Evolutionary conservation across 1,140 invertebrate species (phyloP), one percentile per base, ranked within the genome.

Genomic region (Anoplolepis gracilipes): DNA sequence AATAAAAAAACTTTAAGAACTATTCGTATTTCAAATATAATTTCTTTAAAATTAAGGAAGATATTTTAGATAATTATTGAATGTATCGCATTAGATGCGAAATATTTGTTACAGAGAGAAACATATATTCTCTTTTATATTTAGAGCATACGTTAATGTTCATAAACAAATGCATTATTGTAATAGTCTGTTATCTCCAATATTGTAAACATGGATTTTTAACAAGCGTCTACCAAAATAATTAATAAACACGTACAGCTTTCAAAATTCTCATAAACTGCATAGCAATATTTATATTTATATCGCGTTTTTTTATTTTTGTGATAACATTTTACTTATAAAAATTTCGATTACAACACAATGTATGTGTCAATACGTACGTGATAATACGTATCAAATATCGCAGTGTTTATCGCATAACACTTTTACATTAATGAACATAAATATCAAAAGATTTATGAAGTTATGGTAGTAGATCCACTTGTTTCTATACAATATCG

Each of bases 391-490:
- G 75, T 84, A 49, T 33, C 39, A 49, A 49, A 76, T 67, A 25
- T 39, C 7, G 39, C 39, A 81, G 16, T 57, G 30, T 55, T 11
- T 67, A 77, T 82, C 57, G n/a, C 25, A 75, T 16, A 49, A 67
- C 84, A 86, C 57, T 77, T 55, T 36, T 79, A 77, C 13, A 42
- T 33, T 42, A 87, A 16, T 67, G 30, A 88, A 53, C 36, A 8
- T 62, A 67, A 88, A 85, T 86, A 77, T 73, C 39, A 77, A 73
- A 65, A 39, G 42, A 59, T 86, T 86, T 88, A 65, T 49, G 57
- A 73, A 67, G 36, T 69, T 82, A 19, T 72, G 28, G 13, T 65
- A 81, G 46, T 64, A 61, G 70, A 88, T 16, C 11, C 16, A 49
- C 8, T 65, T 77, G 16, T 84, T 3, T 65, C 19, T 33, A 84